A percentile compares a stretch with the other conserved stretches of the same genome.
These are phyloP conservation scores for Bombylius major DNA, from an alignment of 2,888 invertebrate species.

Conservation along the genomic window DNA sequence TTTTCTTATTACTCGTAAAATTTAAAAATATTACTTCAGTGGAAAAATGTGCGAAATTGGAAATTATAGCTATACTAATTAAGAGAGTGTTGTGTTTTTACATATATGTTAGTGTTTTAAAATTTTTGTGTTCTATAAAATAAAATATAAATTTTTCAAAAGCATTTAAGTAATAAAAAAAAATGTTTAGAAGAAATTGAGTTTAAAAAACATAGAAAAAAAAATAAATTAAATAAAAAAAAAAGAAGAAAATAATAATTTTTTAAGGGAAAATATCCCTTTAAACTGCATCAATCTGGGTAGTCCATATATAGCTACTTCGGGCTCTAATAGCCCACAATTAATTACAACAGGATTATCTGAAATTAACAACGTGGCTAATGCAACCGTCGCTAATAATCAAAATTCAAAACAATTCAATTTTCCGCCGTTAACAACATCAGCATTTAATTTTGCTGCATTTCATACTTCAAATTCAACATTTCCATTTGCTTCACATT, in stretches of 20 bases:
- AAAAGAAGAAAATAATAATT: not conserved
- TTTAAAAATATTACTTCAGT: too few relatives aligned
- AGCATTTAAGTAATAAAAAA: too few relatives aligned
- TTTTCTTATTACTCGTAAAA: too few relatives aligned
- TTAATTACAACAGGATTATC: constrained; percentile 3
- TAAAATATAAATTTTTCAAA: too few relatives aligned
- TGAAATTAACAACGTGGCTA: not conserved
- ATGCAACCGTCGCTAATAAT: not conserved
- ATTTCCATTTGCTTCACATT: not conserved
- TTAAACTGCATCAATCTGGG: constrained; percentile 29
- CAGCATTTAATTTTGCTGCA: constrained; percentile 33
- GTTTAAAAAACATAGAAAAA: too few relatives aligned
- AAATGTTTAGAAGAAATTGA: too few relatives aligned
- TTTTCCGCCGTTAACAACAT: constrained; percentile 27
- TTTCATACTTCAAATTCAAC: constrained; percentile 19
- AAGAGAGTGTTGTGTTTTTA: too few relatives aligned
- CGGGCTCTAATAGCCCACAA: constrained; percentile 33
- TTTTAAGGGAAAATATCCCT: not conserved
- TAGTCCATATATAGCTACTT: constrained; percentile 35
- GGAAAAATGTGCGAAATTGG: too few relatives aligned
- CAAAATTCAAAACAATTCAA: constrained; percentile 11
- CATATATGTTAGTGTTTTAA: too few relatives aligned
- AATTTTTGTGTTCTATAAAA: too few relatives aligned
- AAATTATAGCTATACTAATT: too few relatives aligned
- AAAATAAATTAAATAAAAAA: not conserved